A percentile compares a stretch with the other conserved stretches of the same genome.
These are phyloP conservation scores for Sarcoramphus papa DNA, from an alignment of 2,797 vertebrate species.

Conservation along the genomic window DNA sequence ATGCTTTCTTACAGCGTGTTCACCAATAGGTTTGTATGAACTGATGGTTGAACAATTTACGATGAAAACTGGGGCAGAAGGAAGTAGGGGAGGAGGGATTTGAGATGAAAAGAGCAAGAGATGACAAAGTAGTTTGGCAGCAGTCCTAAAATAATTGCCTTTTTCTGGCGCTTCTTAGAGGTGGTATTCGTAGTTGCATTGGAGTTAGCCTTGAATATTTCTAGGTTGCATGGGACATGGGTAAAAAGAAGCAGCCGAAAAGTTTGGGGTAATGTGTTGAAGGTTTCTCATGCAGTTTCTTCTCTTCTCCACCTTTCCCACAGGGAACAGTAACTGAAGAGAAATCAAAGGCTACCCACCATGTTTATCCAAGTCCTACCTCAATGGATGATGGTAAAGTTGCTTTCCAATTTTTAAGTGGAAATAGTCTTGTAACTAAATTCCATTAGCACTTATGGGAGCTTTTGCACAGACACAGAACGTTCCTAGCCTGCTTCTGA, in stretches of 20 bases:
- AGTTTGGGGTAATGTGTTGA: not conserved
- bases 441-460: accelerated
- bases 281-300: not conserved
- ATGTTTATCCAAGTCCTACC: slow-evolving; percentile 85
- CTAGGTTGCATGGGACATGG: not conserved
- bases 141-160: not conserved
- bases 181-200: accelerated
- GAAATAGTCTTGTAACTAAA: not conserved
- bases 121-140: not conserved
- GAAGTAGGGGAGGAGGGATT: not conserved
- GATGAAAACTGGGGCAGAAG: not conserved
- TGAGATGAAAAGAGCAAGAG: not conserved
- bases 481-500: not conserved
- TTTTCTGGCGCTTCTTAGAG: not conserved
- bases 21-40: not conserved
- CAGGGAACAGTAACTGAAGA: slow-evolving; percentile 95
- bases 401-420: not conserved
- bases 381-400: slow-evolving; percentile 88
- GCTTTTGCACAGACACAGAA: accelerated
- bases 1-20: not conserved
- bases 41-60: not conserved
- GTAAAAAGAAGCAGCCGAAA: not conserved
- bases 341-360: slow-evolving; percentile 94
- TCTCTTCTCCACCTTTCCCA: not conserved
- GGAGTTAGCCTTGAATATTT: not conserved